phyloP scores from a whole-genome alignment of 2,113 vertebrate species.

The Hyaena hyaena region DNA sequence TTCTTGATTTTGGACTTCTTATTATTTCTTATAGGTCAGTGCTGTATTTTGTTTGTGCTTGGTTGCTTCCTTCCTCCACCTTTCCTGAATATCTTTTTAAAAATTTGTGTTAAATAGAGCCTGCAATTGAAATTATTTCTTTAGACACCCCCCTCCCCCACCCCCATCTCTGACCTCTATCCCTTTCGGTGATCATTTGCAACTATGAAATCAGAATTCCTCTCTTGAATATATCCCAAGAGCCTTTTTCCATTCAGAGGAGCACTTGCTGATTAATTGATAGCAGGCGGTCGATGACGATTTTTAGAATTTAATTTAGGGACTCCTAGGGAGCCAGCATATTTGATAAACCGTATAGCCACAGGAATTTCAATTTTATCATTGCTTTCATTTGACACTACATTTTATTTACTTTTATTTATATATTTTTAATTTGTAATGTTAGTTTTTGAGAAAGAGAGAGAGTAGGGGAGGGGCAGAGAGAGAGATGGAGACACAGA shows the following conservation, averaged over 20 bases:
- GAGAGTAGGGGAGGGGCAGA: no score
- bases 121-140: not conserved
- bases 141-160: not conserved
- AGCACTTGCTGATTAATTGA: constrained; percentile 54
- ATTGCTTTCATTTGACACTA: constrained; percentile 2
- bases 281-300: not conserved
- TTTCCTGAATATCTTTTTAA: not conserved
- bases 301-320: constrained; percentile 61
- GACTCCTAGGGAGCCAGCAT: not conserved
- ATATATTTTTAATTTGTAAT: no score
- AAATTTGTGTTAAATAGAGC: not conserved
- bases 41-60: not conserved
- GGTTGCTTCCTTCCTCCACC: not conserved
- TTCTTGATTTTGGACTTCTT: not conserved
- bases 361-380: constrained; percentile 27
- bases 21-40: not conserved
- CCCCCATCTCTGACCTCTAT: not conserved
- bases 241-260: not conserved
- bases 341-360: constrained; percentile 17
- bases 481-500: no score
- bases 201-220: constrained; percentile 36
- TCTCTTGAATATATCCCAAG: constrained; percentile 1
- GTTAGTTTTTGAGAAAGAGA: no score
- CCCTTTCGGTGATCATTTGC: constrained; percentile 38
- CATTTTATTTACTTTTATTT: not conserved